Conservation (phyloP, 2,888 invertebrate genomes). For the Eupelmus urozonus region DNA sequence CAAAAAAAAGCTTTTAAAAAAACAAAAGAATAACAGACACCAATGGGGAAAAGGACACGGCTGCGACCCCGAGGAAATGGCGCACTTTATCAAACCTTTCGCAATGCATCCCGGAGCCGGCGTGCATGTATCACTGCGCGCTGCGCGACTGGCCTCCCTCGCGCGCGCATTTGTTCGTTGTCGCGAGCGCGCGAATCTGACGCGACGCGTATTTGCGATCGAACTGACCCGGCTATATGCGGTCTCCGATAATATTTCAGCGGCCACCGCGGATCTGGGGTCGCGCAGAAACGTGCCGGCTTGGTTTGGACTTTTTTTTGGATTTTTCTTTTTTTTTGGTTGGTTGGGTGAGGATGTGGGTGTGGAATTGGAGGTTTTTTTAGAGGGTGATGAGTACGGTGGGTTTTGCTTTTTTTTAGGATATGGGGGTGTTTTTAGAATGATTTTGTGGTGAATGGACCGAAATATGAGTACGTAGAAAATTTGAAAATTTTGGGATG, state of each 20-base stretch:
- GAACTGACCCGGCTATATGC: neutral
- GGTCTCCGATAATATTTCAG: slow-evolving; percentile 30
- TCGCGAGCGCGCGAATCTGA: slow-evolving; percentile 22
- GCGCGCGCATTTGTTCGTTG: slow-evolving; percentile 21
- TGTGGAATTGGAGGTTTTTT: no score
- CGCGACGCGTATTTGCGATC: neutral
- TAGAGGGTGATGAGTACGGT: no score
- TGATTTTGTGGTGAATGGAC: no score
- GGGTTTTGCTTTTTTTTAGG: no score
- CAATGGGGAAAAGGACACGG: slow-evolving; percentile 1
- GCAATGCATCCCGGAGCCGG: slow-evolving; percentile 33
- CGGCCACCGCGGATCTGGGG: neutral
- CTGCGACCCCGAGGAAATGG: neutral
- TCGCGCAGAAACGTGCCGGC: no score
- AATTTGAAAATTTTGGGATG: no score
- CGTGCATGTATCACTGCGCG: slow-evolving; percentile 34
- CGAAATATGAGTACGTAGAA: no score
- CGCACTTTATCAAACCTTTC: slow-evolving; percentile 49
- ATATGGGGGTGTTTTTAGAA: no score
- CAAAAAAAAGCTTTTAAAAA: neutral
- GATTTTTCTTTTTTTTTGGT: no score
- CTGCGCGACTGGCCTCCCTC: neutral
- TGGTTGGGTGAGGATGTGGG: no score
- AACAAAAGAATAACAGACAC: neutral
- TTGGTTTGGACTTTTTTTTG: no score